phyloP scores from a whole-genome alignment of 2,797 vertebrate species.

The Eospalax fontanierii region DNA sequence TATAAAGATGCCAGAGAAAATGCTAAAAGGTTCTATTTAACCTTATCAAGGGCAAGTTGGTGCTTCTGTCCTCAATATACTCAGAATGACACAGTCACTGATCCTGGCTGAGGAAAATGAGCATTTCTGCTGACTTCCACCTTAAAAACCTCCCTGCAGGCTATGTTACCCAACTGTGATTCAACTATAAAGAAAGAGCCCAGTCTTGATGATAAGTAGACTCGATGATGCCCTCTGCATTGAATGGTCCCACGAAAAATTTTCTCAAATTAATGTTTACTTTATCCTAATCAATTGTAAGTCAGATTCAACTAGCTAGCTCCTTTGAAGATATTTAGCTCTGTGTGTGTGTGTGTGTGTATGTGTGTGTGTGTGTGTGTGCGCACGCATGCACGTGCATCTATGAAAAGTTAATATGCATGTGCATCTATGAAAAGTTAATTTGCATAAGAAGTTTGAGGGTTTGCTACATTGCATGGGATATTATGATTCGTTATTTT shows the following conservation, averaged over 20 bases:
- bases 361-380: too few relatives aligned
- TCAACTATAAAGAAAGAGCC: not conserved
- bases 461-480: not conserved
- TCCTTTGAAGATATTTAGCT: not conserved
- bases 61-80: not conserved
- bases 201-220: not conserved
- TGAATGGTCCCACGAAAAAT: not conserved
- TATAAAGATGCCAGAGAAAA: not conserved
- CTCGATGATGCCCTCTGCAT: not conserved
- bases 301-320: not conserved
- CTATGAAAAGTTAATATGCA: too few relatives aligned
- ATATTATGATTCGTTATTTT: not conserved
- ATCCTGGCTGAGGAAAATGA: not conserved
- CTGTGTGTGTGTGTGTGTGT: not conserved
- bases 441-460: not conserved
- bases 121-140: not conserved
- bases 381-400: too few relatives aligned
- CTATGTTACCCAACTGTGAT: not conserved
- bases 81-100: not conserved
- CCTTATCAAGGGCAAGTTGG: not conserved
- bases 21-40: not conserved
- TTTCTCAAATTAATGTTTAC: not conserved
- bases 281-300: slow-evolving; percentile 4
- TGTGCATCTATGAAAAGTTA: not conserved
- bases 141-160: not conserved